These are phyloP conservation scores for Dicerorhinus sumatrensis DNA, from an alignment of 2,113 vertebrate genomes.

Conservation along the genomic window DNA sequence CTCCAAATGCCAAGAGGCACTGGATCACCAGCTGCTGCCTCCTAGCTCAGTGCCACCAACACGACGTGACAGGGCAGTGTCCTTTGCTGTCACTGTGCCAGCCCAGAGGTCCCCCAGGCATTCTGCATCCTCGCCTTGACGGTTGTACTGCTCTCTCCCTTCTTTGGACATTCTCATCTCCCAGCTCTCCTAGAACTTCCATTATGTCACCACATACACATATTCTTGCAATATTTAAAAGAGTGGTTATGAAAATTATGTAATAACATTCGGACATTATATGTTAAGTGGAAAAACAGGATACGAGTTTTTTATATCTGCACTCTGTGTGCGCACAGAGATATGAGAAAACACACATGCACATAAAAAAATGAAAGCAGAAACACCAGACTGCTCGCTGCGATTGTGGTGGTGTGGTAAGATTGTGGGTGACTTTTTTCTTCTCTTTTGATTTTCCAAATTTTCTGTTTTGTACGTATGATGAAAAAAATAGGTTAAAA, in stretches of 20 bases:
- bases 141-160: not conserved
- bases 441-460: conserved; percentile 25
- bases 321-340: not conserved
- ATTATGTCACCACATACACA: not conserved
- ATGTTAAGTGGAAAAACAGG: conserved; percentile 6
- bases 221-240: not conserved
- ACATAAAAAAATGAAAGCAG: not conserved
- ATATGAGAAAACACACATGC: not conserved
- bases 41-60: not conserved
- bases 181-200: not conserved
- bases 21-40: not conserved
- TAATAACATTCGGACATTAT: not conserved
- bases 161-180: conserved; percentile 5
- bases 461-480: not conserved
- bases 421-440: not conserved
- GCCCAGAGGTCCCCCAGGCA: not conserved
- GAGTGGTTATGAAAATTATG: not conserved
- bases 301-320: not conserved
- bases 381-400: not conserved
- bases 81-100: not conserved
- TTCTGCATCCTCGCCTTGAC: not conserved
- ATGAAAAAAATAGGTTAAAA: not conserved
- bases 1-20: not conserved
- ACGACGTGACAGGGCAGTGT: fast-evolving
- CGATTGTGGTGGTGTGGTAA: not conserved